Base-by-base conservation (phyloP, 2,888 invertebrate genomes). In the Drosophila anomalipes region DNA sequence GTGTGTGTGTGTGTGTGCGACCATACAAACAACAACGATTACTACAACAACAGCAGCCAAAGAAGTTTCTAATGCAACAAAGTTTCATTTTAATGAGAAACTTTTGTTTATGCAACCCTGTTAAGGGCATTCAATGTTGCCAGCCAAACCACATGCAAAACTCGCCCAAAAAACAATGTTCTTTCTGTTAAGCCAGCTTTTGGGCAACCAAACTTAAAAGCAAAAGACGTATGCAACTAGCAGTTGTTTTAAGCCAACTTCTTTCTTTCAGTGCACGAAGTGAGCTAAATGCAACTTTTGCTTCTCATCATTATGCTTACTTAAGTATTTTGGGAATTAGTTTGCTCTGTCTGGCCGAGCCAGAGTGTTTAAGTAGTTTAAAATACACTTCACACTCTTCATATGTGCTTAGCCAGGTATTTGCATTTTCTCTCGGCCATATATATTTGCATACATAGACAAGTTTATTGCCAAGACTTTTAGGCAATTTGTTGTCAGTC, bases 31-130 rank as follows among this genome's bases (percentile, higher is more conserved):
- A 60, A 64, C 44, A 70, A 37, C 22, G 22, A 22, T 37, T 66
- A 47, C 52, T 54, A 69, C 59, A 68, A 56, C 72, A 62, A 61
- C 63, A 62, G 60, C 70, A 77, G 51, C 60, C 70, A 71, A 74
- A 68, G 60, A 80, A 80, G 71, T 83, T 86, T 61, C 47, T 70
- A 74, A 80, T 83, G 83, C 78, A 81, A 84, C 83, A 83, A 90
- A 86, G 85, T 90, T 89, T 86, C 79, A 65, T 86, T 83, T 85
- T 90, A 90, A 89, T 89, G 89, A 89, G 81, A 90, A 90, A 90
- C 86, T 89, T 89, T 88, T 88, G 90, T 82, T 81, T 76, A 74
- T 73, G 73, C 77, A 80, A 73, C 74, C 77, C 82, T 71, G 44
- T 44, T 52, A 22, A 60, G 68, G 44, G 59, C 39, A 32, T 37